phyloP scores from a whole-genome alignment of 2,888 invertebrate species.

The Nymphalis polychloros region DNA sequence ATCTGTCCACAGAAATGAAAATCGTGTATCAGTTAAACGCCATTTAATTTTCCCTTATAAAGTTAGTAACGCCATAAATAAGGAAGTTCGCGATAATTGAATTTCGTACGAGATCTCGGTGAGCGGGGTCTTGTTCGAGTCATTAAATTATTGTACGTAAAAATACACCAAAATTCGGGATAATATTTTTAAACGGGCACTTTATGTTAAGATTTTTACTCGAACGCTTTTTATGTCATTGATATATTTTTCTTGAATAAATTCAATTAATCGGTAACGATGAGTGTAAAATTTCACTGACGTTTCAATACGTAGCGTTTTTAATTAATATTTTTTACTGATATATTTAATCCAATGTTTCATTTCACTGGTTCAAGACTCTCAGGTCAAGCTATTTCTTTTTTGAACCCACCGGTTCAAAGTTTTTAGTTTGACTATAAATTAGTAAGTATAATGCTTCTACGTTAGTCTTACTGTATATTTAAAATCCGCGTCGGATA shows the following conservation, averaged over 20 bases:
- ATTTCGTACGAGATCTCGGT: conserved; percentile 15
- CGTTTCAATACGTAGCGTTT: no score
- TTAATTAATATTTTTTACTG: no score
- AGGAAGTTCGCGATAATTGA: conserved; percentile 18
- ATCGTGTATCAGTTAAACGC: conserved; percentile 2
- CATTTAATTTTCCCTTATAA: conserved; percentile 5
- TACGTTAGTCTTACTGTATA: no score
- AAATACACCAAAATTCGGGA: neutral
- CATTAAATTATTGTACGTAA: conserved; percentile 9
- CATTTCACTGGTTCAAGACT: no score
- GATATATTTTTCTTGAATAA: neutral
- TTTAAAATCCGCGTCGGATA: no score
- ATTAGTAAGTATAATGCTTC: no score
- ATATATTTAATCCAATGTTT: no score
- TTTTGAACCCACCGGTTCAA: no score
- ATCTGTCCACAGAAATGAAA: neutral
- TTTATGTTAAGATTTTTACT: neutral
- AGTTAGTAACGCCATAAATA: conserved; percentile 16
- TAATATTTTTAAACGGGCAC: neutral
- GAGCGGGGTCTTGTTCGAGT: conserved; percentile 9
- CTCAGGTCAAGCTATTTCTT: no score
- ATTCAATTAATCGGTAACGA: neutral
- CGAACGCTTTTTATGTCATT: neutral
- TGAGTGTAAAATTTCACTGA: no score
- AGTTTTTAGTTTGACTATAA: no score